phyloP scores from a whole-genome alignment of 2,797 vertebrate genomes.

The Ctenochaetus hawaiiensis region DNA sequence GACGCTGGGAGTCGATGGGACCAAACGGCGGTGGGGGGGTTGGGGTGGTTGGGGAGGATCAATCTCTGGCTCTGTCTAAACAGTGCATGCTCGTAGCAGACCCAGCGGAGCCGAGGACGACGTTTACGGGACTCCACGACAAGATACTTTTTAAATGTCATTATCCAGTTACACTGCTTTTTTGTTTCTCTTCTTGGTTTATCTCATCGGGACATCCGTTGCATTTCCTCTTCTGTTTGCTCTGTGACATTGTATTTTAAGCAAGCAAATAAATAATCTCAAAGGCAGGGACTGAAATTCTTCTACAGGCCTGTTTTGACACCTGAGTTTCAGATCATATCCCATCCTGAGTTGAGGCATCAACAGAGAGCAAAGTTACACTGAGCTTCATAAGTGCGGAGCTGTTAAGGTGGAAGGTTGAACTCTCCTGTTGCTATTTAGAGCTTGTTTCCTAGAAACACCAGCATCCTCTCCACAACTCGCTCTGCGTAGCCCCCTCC shows the following conservation, averaged over 20 bases:
- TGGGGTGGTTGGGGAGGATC: constrained; percentile 56
- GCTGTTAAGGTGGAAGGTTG: constrained; percentile 53
- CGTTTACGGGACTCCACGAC: constrained; percentile 61
- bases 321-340: constrained; percentile 6
- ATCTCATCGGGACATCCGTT: constrained; percentile 22
- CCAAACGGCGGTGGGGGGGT: constrained; percentile 40
- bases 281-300: neutral
- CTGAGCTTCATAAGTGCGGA: constrained; percentile 33
- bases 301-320: constrained; percentile 17
- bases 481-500: constrained; percentile 3
- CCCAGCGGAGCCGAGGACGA: constrained; percentile 69
- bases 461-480: constrained; percentile 49
- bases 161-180: constrained; percentile 47
- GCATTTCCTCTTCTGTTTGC: neutral
- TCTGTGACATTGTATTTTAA: constrained; percentile 24
- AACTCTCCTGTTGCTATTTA: constrained; percentile 73
- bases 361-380: constrained; percentile 18
- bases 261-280: constrained; percentile 20
- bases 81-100: constrained; percentile 70
- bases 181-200: constrained; percentile 17
- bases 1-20: constrained; percentile 36
- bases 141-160: constrained; percentile 62
- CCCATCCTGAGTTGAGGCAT: constrained; percentile 6
- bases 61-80: constrained; percentile 80
- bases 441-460: constrained; percentile 71